Base-by-base conservation (phyloP, 2,888 invertebrate genomes). In the Clitarchus hookeri region DNA sequence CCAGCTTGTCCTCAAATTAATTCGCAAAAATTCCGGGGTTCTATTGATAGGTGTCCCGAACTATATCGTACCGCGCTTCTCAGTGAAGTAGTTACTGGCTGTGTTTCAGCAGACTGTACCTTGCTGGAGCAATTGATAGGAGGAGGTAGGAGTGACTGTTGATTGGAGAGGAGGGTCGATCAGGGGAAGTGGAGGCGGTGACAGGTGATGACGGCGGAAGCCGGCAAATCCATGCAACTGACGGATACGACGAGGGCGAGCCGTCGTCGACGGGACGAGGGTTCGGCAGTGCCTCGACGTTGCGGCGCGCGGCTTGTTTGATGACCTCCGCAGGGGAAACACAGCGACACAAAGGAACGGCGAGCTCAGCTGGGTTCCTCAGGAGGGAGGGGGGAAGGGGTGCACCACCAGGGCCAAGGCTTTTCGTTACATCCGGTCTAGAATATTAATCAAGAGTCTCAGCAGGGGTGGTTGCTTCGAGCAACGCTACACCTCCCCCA, bases 371-470 rank as follows among this genome's bases (percentile, higher is more conserved):
- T 36, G 36, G 48, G 16, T 16, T 48, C 11, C 48, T 11, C 12
- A 13, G 48, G 48, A 48, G 48, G 8, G 12, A 12, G 48, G 12
- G 48, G 48, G 48, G 0, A 36, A 3, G 36, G 36, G 36, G 36
- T 36, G 36, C 4, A 36, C 53, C 12, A 8, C 53, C 19, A 53
- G 53, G 53, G 8, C 65, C 65, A n/a, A 12, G 48, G 65, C 65
- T 65, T 65, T 23, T 65, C 65, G 65, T 65, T 65, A 65, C 65
- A 65, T n/a, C 8, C 65, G 65, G 65, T 65, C 65, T 65, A 23
- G 65, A 65, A 65, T 65, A 65, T 65, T 65, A 65, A 65, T 65
- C 65, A 65, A 65, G 65, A 65, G 65, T 4, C 65, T 65, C 65
- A 65, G 65, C 65, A 23, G 65, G 65, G 65, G 23, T 65, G 23